Evolutionary conservation across 2,113 vertebrate genomes (phyloP), one percentile per base, ranked within the genome.

Genomic region (Canis aureus): DNA sequence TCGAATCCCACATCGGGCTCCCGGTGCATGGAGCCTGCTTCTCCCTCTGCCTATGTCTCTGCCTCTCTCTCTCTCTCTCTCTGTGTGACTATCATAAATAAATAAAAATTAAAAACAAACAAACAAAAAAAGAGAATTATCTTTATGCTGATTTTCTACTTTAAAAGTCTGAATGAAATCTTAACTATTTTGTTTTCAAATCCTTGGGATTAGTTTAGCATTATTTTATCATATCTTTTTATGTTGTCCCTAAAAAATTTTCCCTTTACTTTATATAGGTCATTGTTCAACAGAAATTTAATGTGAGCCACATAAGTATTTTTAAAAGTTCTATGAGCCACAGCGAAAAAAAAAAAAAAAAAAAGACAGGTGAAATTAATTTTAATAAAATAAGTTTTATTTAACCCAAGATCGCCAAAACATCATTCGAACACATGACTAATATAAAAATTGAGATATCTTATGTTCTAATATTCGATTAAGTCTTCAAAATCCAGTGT

Each of bases 121-220:
- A 38, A 38, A 35, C 35, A 35, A 38, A 38, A 38, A 38, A 38
- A 51, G 69, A 92, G 38, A 84, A 79, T 83, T 73, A 20, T 84
- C 20, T 76, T 91, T 78, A 86, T 49, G 43, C 3, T 74, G 66
- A 85, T 51, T 81, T 59, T 87, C 95, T 74, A 91, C 66, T 67
- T 84, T 69, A 71, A 84, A 74, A 92, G 27, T 83, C 38, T 66
- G 64, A 90, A 60, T 69, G 25, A 74, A 69, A 53, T 66, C 59
- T 66, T 91, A 73, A 73, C 49, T 59, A 69, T 82, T 87, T 83
- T 92, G 66, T 43, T 91, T 95, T 95, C 57, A 81, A 86, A 91
- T 38, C 85, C 8, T 35, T n/a, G 79, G 23, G 38, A 83, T 62
- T 62, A 71, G 29, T 57, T 79, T 55, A 64, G 25, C 27, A 80